Percentiles rank a stretch among this genome's conserved stretches.
Conservation (phyloP, 2,113 vertebrate genomes). For the Zosterops lateralis region DNA sequence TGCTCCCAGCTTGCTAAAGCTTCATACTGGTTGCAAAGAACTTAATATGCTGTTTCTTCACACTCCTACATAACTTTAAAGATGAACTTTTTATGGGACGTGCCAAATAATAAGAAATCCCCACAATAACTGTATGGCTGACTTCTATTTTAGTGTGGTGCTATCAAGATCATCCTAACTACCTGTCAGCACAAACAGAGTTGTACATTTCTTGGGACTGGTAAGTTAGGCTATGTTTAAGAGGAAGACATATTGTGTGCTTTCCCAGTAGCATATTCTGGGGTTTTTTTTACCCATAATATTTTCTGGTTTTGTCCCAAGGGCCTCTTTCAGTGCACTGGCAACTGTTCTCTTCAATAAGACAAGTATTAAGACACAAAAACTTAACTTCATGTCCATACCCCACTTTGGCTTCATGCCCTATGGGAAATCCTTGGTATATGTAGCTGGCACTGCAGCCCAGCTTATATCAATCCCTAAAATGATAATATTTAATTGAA, state of each 20-base stretch:
- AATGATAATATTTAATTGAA: neutral
- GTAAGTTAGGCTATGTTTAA: neutral
- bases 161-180: neutral
- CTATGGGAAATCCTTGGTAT: neutral
- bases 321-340: neutral
- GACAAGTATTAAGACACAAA: neutral
- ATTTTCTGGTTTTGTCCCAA: neutral
- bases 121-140: neutral
- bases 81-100: neutral
- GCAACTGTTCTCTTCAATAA: neutral
- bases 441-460: neutral
- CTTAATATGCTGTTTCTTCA: neutral
- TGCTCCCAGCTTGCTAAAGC: neutral
- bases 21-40: neutral
- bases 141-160: neutral
- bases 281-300: neutral
- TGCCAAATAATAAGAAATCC: neutral
- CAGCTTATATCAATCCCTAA: neutral
- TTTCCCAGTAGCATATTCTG: neutral
- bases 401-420: neutral
- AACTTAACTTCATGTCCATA: fast-evolving
- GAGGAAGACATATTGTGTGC: neutral
- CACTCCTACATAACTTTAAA: neutral
- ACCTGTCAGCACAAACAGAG: neutral
- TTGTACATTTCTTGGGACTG: neutral